Evolutionary conservation across 30 jellyfish, hydroid and myxozoan species (phyloP).

Genomic region (Pseudorhiza aurosa): DNA sequence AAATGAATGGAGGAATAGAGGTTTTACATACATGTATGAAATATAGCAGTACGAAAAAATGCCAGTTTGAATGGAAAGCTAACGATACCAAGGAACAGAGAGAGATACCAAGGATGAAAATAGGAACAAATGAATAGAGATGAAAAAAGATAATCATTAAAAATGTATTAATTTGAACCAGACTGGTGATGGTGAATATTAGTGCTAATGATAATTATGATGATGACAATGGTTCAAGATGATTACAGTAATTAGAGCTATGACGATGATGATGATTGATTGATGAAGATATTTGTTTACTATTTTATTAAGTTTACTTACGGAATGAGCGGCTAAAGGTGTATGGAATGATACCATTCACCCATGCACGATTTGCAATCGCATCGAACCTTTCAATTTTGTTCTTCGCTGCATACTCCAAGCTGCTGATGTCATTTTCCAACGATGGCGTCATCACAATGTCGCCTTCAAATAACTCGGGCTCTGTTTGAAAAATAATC

Average conservation of each 20-base stretch:
- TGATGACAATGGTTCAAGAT: neutral
- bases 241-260: neutral
- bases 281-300: neutral
- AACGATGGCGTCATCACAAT: conserved; percentile 68
- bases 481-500: conserved; percentile 66
- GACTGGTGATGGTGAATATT: neutral
- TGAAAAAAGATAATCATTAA: too few species aligned
- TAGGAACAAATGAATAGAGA: too few species aligned
- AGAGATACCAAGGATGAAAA: too few species aligned
- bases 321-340: conserved; percentile 67
- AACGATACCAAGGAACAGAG: too few species aligned
- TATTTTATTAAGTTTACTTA: conserved; percentile 27
- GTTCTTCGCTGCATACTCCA: conserved; percentile 51
- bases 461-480: conserved; percentile 88
- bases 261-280: neutral
- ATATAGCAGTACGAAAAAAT: too few species aligned
- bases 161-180: too few species aligned
- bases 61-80: too few species aligned
- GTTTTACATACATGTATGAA: too few species aligned
- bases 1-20: too few species aligned
- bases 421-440: conserved; percentile 39
- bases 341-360: conserved; percentile 77
- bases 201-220: neutral
- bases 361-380: conserved; percentile 75
- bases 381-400: conserved; percentile 78